Evolutionary conservation across 2,797 vertebrate species (phyloP).

Genomic region (Gouania willdenowi): DNA sequence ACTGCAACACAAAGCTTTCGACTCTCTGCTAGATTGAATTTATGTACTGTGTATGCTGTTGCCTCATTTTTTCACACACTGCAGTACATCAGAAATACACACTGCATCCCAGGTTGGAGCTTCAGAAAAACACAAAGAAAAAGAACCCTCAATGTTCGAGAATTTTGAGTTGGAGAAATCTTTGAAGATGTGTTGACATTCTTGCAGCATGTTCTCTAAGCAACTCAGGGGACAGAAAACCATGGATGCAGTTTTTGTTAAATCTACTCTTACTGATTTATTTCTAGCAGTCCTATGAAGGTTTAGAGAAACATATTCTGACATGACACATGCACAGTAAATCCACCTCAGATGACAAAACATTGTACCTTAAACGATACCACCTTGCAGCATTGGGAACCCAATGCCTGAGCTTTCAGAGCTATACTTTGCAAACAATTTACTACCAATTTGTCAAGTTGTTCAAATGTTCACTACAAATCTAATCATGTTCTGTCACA

Average conservation of each 20-base stretch:
- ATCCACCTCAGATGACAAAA: constrained; percentile 44
- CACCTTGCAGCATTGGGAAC: constrained; percentile 58
- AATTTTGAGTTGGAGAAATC: constrained; percentile 13
- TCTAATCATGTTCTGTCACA: constrained; percentile 42
- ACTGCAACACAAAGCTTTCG: constrained; percentile 26
- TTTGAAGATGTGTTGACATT: constrained; percentile 20
- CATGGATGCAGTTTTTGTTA: constrained; percentile 19
- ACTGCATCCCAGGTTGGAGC: constrained; percentile 7
- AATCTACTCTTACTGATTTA: constrained; percentile 19
- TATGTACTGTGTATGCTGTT: constrained; percentile 41
- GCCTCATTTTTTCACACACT: constrained; percentile 36
- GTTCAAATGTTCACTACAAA: constrained; percentile 45
- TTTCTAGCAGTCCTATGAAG: constrained; percentile 2
- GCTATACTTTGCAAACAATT: constrained; percentile 44
- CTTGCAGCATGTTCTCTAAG: constrained; percentile 4
- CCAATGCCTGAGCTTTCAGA: constrained; percentile 40
- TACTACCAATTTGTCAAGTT: constrained; percentile 51
- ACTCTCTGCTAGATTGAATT: constrained; percentile 48
- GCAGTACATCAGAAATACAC: constrained; percentile 35
- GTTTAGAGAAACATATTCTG: constrained; percentile 1
- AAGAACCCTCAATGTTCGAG: constrained; percentile 19
- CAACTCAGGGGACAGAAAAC: constrained; percentile 8
- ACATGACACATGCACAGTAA: constrained; percentile 15
- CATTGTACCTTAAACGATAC: constrained; percentile 48
- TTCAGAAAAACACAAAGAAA: constrained; percentile 12